Evolutionary conservation across 2,797 vertebrate species (phyloP), one percentile per base, ranked within the genome.

Genomic region (Chrysocyon brachyurus): DNA sequence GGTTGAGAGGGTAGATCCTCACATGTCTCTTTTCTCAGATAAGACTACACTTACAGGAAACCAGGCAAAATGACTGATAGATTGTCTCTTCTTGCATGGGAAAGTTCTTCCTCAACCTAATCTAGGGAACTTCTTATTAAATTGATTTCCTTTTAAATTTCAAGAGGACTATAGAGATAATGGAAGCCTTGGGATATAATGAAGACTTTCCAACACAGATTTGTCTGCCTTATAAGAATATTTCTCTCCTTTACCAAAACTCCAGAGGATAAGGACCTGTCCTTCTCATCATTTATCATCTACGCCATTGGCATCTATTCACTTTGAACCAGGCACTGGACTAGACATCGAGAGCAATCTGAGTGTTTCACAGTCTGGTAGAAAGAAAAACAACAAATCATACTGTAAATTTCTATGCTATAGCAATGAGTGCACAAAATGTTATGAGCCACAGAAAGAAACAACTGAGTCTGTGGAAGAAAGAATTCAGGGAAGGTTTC

Each of bases 311-410:
- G 75, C 22, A 68, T 3, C 7, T 33, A 66, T 59, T 78, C 31
- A 56, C 57, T 21, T 26, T 93, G 78, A 85, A 57, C 49, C 64
- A 84, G 72, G 16, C 73, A 78, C 40, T 46, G n/a, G 57, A 75
- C 15, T 66, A 81, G 68, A 83, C 11, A 93, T 6, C 63, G 49
- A 86, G 46, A 82, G 81, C 1, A 73, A 14, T 19, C 84, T 78
- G 54, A 83, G 83, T 59, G 36, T 8, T 6, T 68, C 70, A 81
- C 16, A 59, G 49, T 17, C 6, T 84, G 12, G 3, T 77, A 59
- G 61, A 84, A 95, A 91, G 46, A 66, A 87, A 90, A 84, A 52
- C 15, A 95, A 66, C 28, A 75, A 86, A 68, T 77, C 61, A 59
- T 10, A 63, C 28, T 26, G 57, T 52, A 31, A 57, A 73, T 79